These are phyloP conservation scores for Epirrhoe tristata DNA, from an alignment of 2,888 invertebrate genomes.

Conservation along the genomic window DNA sequence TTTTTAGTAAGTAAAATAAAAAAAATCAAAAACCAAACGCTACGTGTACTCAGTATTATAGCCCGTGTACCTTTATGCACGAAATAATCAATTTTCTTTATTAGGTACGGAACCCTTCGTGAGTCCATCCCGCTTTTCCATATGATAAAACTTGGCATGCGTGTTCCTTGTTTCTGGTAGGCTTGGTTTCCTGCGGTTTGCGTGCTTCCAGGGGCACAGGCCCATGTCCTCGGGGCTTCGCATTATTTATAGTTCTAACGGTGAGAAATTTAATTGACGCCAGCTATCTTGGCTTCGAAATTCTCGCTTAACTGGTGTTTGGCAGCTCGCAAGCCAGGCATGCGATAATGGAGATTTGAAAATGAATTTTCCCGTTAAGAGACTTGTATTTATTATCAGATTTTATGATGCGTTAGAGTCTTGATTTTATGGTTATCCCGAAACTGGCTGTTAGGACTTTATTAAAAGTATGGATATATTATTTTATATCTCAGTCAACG, in stretches of 20 bases:
- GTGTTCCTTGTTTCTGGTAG: neutral
- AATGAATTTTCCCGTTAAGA: neutral
- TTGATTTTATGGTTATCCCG: neutral
- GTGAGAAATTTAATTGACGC: slow-evolving; percentile 49
- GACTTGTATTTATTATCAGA: neutral
- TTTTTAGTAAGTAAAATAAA: no score
- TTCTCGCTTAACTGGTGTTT: slow-evolving; percentile 47
- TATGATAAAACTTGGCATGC: no score
- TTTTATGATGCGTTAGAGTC: neutral
- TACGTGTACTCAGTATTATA: no score
- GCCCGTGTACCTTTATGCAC: no score
- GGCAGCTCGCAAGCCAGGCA: slow-evolving; percentile 36
- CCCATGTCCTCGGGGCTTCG: slow-evolving; percentile 37
- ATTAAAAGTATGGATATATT: neutral
- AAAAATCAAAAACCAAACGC: no score
- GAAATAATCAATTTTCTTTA: no score
- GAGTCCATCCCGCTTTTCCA: no score
- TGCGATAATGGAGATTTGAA: slow-evolving; percentile 24
- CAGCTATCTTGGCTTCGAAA: slow-evolving; percentile 44
- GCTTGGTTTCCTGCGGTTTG: slow-evolving; percentile 30
- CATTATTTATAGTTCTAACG: slow-evolving; percentile 48
- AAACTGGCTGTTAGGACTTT: neutral
- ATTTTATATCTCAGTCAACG: neutral
- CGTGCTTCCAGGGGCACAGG: slow-evolving; percentile 37
- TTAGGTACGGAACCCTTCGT: no score